phyloP scores from a whole-genome alignment of 2,113 vertebrate genomes.

The Stegostoma tigrinum region DNA sequence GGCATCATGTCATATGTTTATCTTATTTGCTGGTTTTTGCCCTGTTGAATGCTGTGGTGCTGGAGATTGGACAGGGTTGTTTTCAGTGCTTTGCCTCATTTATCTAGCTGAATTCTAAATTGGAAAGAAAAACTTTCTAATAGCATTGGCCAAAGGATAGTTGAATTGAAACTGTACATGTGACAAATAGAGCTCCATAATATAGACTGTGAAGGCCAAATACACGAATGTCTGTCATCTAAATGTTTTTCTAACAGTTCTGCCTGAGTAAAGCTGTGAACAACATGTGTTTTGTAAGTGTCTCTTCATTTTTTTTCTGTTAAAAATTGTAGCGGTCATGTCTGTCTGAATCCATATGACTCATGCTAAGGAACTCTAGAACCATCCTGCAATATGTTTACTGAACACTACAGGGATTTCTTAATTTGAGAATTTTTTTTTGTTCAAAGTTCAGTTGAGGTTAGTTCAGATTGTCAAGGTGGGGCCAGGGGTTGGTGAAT shows the following conservation, averaged over 20 bases:
- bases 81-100: not conserved
- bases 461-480: not conserved
- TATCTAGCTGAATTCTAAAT: not conserved
- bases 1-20: not conserved
- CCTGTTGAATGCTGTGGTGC: not conserved
- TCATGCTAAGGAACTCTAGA: not conserved
- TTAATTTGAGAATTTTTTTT: not conserved
- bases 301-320: not conserved
- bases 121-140: not conserved
- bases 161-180: not conserved
- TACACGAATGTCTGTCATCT: not conserved
- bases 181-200: not conserved
- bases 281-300: not conserved
- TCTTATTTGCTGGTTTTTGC: not conserved
- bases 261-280: not conserved
- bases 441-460: not conserved
- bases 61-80: not conserved
- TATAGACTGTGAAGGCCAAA: not conserved
- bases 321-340: not conserved
- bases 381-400: not conserved
- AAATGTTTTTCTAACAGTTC: not conserved
- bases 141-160: not conserved
- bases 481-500: not conserved
- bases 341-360: not conserved
- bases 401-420: not conserved